Percentiles rank a stretch among this genome's conserved stretches.
Evolutionary conservation across 1,140 invertebrate species (phyloP).

Genomic region (Aleiodes sp.): DNA sequence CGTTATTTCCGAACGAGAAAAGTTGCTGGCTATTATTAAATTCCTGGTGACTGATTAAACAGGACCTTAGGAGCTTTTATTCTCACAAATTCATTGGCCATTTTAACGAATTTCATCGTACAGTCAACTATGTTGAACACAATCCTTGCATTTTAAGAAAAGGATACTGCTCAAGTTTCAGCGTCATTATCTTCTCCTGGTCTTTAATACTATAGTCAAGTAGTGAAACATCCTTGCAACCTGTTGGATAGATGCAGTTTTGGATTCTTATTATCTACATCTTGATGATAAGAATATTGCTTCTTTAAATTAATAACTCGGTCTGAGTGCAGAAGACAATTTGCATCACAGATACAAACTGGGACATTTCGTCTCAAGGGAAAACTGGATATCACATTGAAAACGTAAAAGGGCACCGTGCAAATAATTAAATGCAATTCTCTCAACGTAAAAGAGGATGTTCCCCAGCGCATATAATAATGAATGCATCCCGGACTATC

Average conservation of each 20-base stretch:
- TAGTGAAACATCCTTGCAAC: no score
- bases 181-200: background rate
- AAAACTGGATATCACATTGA: background rate
- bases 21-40: background rate
- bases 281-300: background rate
- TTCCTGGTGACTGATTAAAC: constrained; percentile 1
- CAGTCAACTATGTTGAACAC: no score
- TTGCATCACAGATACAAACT: background rate
- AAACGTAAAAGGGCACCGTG: background rate
- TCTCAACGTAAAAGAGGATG: constrained; percentile 6
- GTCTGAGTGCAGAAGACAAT: background rate
- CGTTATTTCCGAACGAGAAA: constrained; percentile 1
- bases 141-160: no score
- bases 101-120: background rate
- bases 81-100: background rate
- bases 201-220: no score
- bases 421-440: constrained; percentile 16
- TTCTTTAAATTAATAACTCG: background rate
- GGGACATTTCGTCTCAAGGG: background rate
- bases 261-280: no score
- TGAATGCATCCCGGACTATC: constrained; percentile 17
- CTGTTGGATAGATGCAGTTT: no score
- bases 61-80: background rate
- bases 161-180: no score
- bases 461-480: constrained; percentile 2